Base-by-base conservation (phyloP, 2,888 invertebrate species). In the Ecliptopera silaceata region DNA sequence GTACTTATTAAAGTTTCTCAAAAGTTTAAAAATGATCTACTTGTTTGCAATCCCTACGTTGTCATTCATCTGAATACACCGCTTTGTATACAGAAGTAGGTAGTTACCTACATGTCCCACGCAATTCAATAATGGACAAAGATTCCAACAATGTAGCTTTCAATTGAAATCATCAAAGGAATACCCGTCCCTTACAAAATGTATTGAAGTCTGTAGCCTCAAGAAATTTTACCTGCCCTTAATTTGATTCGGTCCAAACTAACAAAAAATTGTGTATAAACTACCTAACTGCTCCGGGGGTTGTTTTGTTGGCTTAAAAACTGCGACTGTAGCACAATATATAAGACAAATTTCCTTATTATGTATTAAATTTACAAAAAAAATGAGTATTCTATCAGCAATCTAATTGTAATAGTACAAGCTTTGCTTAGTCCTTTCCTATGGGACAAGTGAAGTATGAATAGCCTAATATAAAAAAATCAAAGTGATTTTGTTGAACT, bases 181-280 rank as follows among this genome's bases (percentile, higher is more conserved):
- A 13, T 29, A 11, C 43, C 38, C 13, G 12, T n/a, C 26, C 26
- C 26, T n/a, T 1, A 50, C 15, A 42, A 34, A 34, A 18, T 15
- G 45, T 39, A 18, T 41, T 38, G 36, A 32, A 46, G 15, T 36
- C 34, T 48, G 49, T 26, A 36, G n/a, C 26, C 22, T 42, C 26
- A 39, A 58, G 61, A 57, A 60, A 48, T 61, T 59, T 62, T 70
- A 70, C 70, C 70, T 68, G 70, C 47, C 10, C 6, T 18, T 51
- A 36, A 64, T 59, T 65, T 59, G 49, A 57, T 58, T 38, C 63
- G 63, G 43, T 49, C 39, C 49, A 56, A 49, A 49, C 55, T 41
- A 26, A 18, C 10, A 10, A 34, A 13, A 59, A 60, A 64, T n/a
- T n/a, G n/a, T n/a, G n/a, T n/a, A n/a, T n/a, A 65, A 55, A 57